phyloP scores from a whole-genome alignment of 2,888 invertebrate genomes.

The Eugnorisma glareosa region DNA sequence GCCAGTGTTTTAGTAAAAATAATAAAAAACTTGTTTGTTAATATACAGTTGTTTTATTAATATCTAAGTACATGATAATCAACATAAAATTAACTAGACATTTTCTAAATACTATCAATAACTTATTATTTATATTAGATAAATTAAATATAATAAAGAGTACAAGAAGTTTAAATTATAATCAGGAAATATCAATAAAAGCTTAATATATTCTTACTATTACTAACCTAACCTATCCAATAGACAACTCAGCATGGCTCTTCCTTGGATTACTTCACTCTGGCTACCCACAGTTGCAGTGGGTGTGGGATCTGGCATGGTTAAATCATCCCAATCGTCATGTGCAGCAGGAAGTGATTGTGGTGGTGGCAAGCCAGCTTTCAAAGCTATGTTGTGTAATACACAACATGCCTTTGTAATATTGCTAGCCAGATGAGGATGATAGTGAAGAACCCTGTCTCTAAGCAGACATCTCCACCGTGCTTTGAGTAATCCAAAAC shows the following conservation, averaged over 20 bases:
- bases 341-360: slow-evolving; percentile 3
- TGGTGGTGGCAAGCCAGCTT: slow-evolving; percentile 7
- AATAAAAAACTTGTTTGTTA: too few relatives aligned
- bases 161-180: too few relatives aligned
- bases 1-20: too few relatives aligned
- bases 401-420: slow-evolving; percentile 13
- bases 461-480: slow-evolving; percentile 4
- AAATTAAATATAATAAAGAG: too few relatives aligned
- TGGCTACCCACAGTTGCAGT: neutral
- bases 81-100: too few relatives aligned
- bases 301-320: neutral
- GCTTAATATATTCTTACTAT: too few relatives aligned
- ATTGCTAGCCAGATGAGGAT: slow-evolving; percentile 3
- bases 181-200: too few relatives aligned
- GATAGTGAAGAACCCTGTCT: slow-evolving; percentile 16
- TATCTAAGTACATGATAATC: too few relatives aligned
- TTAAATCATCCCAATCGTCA: neutral
- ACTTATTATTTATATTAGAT: too few relatives aligned
- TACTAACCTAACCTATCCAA: too few relatives aligned
- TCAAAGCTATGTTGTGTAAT: slow-evolving; percentile 11
- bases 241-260: slow-evolving; percentile 1
- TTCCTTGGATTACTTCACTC: neutral
- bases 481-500: slow-evolving; percentile 15
- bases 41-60: too few relatives aligned
- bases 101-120: too few relatives aligned